Base-by-base conservation (phyloP, 1,140 invertebrate genomes). In the Watersipora subatra region DNA sequence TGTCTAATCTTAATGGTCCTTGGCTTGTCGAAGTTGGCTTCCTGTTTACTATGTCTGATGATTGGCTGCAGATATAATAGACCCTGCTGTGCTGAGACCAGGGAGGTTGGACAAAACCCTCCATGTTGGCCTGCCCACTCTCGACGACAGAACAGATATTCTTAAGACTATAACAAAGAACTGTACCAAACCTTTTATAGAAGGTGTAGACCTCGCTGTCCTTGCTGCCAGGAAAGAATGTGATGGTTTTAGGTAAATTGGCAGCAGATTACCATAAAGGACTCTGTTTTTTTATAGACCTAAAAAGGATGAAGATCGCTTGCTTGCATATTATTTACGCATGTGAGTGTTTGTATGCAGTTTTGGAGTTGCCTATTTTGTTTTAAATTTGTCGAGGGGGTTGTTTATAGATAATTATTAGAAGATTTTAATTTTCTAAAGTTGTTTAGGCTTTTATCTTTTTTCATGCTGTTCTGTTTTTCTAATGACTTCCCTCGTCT, bases 31-130 rank as follows among this genome's bases (percentile, higher is more conserved):
- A n/a, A n/a, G n/a, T n/a, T n/a, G n/a, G n/a, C n/a, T n/a, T n/a
- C n/a, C n/a, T n/a, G n/a, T n/a, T n/a, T n/a, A n/a, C n/a, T n/a
- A n/a, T n/a, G n/a, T n/a, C n/a, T n/a, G n/a, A n/a, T n/a, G n/a
- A n/a, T n/a, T n/a, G n/a, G 2, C 69, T 71, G n/a, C 69, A 59
- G 95, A 98, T 73, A 96, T 97, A 3, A 88, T 99, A 66, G 96
- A 99, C 83, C 89, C 93, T 1, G 96, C 96, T 0, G 88, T 99
- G 61, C 78, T 98, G 61, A 83, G 96, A 76, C 94, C 95, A 0
- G 95, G 95, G 19, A 84, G 96, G 72, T 83, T 99, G 56, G 95
- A 97, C 76, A 93, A 93, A 77, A 87, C 92, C 61, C 81, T 99
- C 24, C 97, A 92, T 80, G 91, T 99, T 2, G 94, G 92, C 22